A percentile compares a stretch with the other conserved stretches of the same genome.
These are phyloP conservation scores for Gambusia affinis DNA, from an alignment of 2,113 vertebrate genomes.

Conservation along the genomic window DNA sequence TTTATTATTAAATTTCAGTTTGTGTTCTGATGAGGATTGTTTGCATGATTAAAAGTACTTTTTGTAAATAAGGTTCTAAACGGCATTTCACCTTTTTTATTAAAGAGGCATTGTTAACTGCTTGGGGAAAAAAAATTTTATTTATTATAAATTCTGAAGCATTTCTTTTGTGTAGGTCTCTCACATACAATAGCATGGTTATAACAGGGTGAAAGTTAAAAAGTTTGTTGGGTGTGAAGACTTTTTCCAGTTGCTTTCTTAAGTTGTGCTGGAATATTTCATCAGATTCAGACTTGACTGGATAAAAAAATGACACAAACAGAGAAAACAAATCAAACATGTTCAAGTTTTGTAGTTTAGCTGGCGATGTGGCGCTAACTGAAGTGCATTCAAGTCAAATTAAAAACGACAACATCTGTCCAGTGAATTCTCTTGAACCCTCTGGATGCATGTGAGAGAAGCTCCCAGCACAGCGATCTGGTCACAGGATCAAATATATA, in stretches of 20 bases:
- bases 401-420: slow-evolving; percentile 17
- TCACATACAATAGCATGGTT: too few species aligned
- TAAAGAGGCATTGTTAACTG: too few species aligned
- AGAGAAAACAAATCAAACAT: background rate
- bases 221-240: background rate
- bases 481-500: slow-evolving; percentile 78
- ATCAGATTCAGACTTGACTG: background rate
- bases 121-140: too few species aligned
- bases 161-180: too few species aligned
- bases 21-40: too few species aligned
- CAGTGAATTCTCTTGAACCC: slow-evolving; percentile 62
- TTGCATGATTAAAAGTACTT: too few species aligned
- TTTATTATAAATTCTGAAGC: too few species aligned
- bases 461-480: slow-evolving; percentile 69
- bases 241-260: background rate
- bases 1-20: too few species aligned
- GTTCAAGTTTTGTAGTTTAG: background rate
- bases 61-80: too few species aligned
- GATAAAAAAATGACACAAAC: background rate
- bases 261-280: background rate
- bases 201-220: too few species aligned
- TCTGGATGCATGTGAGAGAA: slow-evolving; percentile 58
- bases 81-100: too few species aligned
- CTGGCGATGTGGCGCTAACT: background rate
- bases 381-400: slow-evolving; percentile 4